Percentiles rank a stretch among this genome's conserved stretches.
Evolutionary conservation across 2,888 invertebrate genomes (phyloP).

Genomic region (Tinea trinotella): DNA sequence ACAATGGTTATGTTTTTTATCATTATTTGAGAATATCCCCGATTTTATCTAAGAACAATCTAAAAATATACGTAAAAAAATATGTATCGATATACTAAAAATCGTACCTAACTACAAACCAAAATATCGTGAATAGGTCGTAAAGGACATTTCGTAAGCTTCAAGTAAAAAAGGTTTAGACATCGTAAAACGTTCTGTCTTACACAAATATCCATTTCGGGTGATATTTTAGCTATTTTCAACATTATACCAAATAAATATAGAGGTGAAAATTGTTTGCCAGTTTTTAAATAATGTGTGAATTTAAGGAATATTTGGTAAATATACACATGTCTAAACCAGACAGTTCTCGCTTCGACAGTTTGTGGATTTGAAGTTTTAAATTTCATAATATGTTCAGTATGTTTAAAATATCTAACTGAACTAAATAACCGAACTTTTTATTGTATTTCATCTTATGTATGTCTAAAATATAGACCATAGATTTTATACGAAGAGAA

Average conservation of each 20-base stretch:
- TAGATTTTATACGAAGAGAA: too few species aligned
- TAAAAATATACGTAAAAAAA: too few species aligned
- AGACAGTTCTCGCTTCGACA: neutral
- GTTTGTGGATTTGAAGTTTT: neutral
- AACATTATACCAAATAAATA: neutral
- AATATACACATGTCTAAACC: neutral
- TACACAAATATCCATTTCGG: neutral
- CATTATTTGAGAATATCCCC: too few species aligned
- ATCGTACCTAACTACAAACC: too few species aligned
- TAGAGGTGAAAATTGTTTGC: slow-evolving; percentile 4
- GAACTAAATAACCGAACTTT: too few species aligned
- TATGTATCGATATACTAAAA: too few species aligned
- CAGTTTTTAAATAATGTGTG: neutral
- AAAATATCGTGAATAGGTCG: neutral
- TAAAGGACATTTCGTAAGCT: neutral
- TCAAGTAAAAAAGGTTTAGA: neutral
- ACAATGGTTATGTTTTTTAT: too few species aligned
- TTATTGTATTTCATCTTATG: too few species aligned
- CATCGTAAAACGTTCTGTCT: neutral
- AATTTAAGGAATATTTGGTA: neutral
- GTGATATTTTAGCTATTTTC: neutral
- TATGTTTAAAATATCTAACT: too few species aligned
- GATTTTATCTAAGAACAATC: too few species aligned
- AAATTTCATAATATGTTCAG: too few species aligned
- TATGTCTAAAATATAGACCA: too few species aligned